These are phyloP conservation scores for Cercopithecus hamlyni DNA, from an alignment of 2,797 vertebrate species.

Conservation along the genomic window DNA sequence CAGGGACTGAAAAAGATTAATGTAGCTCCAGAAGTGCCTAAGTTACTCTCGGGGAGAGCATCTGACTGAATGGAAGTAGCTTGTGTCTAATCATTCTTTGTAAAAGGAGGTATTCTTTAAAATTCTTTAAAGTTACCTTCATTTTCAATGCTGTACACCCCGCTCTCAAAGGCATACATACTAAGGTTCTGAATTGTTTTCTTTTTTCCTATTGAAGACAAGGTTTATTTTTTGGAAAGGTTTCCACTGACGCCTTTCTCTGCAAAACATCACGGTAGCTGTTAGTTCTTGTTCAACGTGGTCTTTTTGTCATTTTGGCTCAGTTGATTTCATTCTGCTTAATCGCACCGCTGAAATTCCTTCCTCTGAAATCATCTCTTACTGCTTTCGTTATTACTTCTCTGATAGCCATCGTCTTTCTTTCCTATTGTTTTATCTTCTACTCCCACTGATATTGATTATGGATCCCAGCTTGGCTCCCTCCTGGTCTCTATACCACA, in stretches of 20 bases:
- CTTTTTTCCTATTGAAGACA: neutral
- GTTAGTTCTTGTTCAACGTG: constrained; percentile 31
- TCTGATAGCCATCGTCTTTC: neutral
- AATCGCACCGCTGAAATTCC: constrained; percentile 35
- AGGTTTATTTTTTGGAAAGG: constrained; percentile 46
- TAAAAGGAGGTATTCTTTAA: constrained; percentile 69
- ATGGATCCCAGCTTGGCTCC: neutral
- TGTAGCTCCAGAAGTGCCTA: constrained; percentile 66
- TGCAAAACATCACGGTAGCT: constrained; percentile 25
- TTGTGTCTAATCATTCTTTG: constrained; percentile 68
- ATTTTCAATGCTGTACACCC: neutral
- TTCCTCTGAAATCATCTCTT: constrained; percentile 45
- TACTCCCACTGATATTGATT: constrained; percentile 20
- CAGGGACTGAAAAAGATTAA: constrained; percentile 73
- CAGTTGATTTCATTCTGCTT: constrained; percentile 47
- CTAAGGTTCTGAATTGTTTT: neutral
- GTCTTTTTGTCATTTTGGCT: constrained; percentile 51
- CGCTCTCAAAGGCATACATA: neutral
- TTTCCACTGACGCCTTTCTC: constrained; percentile 18
- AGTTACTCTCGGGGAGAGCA: constrained; percentile 64
- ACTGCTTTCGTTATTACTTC: constrained; percentile 51
- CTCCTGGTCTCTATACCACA: neutral
- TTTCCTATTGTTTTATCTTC: constrained; percentile 56
- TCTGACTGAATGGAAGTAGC: constrained; percentile 55
- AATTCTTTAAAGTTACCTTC: constrained; percentile 50